Conservation (phyloP, 1,140 invertebrate species). For the Drosophila suzukii region DNA sequence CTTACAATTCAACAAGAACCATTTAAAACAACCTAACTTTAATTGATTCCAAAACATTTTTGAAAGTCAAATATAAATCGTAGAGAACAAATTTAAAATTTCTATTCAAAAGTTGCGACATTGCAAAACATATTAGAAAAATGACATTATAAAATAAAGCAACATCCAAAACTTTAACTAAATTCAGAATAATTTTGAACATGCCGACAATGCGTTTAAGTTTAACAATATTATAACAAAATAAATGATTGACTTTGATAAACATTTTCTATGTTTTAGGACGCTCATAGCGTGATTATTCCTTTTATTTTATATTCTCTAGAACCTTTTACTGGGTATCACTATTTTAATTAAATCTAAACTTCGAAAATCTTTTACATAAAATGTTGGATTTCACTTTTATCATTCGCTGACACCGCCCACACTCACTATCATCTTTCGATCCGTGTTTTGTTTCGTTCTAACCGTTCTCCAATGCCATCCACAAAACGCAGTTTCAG, state of each 20-base stretch:
- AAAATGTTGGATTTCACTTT: neutral
- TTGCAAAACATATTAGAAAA: too few relatives aligned
- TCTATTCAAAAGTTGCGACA: too few relatives aligned
- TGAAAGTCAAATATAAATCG: too few relatives aligned
- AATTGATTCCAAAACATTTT: too few relatives aligned
- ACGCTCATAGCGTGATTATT: neutral
- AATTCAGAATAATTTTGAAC: neutral
- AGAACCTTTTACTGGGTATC: neutral
- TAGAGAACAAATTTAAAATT: too few relatives aligned
- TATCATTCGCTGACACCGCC: neutral
- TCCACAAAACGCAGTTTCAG: conserved; percentile 92
- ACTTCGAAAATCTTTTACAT: neutral
- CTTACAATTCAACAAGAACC: neutral
- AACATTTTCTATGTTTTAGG: neutral
- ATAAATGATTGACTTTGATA: neutral
- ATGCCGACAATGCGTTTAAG: neutral
- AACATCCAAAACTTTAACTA: too few relatives aligned
- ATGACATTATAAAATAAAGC: too few relatives aligned
- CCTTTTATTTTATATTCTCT: neutral
- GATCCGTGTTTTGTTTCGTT: conserved; percentile 57
- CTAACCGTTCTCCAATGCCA: conserved; percentile 54
- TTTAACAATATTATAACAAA: neutral
- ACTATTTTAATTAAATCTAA: neutral
- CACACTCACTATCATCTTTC: conserved; percentile 8
- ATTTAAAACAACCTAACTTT: too few relatives aligned